These are phyloP conservation scores for Pediacus dermestoides DNA, from an alignment of 2,888 invertebrate genomes.

Conservation along the genomic window DNA sequence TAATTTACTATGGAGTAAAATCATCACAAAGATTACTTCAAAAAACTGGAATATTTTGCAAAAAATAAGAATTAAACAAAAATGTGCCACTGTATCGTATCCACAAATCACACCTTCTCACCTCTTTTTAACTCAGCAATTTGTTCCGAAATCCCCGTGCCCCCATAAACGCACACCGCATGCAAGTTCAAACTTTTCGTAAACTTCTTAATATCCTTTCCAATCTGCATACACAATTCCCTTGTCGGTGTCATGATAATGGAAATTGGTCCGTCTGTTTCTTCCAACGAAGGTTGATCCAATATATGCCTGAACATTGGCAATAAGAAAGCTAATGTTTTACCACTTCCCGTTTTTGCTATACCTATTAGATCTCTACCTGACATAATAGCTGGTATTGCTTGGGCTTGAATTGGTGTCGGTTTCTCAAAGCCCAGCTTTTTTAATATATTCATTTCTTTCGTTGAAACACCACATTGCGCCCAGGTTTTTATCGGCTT, in stretches of 20 bases:
- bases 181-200: constrained; percentile 81
- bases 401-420: constrained; percentile 98
- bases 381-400: constrained; percentile 95
- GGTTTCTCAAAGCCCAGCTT: constrained; percentile 92
- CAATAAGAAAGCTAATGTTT: constrained; percentile 94
- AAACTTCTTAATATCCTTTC: constrained; percentile 92
- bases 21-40: neutral
- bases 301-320: constrained; percentile 97
- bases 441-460: constrained; percentile 88
- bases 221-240: constrained; percentile 98
- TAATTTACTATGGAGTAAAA: neutral
- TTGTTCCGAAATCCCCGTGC: constrained; percentile 90
- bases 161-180: constrained; percentile 97
- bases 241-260: constrained; percentile 98
- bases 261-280: constrained; percentile 95
- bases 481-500: constrained; percentile 96
- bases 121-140: constrained; percentile 93
- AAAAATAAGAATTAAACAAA: neutral
- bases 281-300: constrained; percentile 90
- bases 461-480: constrained; percentile 95
- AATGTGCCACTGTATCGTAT: too few relatives aligned
- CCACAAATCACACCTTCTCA: constrained; percentile 54
- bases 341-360: constrained; percentile 98
- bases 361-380: constrained; percentile 97
- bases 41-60: neutral